These are phyloP conservation scores for Araneus ventricosus DNA, from an alignment of 1,140 invertebrate species.

Conservation along the genomic window DNA sequence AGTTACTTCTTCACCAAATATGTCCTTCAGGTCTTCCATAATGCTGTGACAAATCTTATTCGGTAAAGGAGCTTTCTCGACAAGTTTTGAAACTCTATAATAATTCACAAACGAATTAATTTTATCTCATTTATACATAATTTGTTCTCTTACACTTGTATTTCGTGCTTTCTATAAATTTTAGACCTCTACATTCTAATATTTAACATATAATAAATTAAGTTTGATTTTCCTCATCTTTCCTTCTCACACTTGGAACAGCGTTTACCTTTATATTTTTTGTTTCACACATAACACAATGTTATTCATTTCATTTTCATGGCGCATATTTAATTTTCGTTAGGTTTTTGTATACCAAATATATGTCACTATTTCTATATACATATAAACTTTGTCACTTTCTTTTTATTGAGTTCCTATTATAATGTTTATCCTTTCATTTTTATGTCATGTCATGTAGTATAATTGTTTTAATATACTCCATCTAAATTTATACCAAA, in stretches of 20 bases:
- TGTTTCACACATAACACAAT: too few relatives aligned
- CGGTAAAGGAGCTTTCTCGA: neutral
- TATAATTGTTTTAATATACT: too few relatives aligned
- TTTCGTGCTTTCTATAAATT: neutral
- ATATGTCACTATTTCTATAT: too few relatives aligned
- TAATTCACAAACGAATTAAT: neutral
- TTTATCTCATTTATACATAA: neutral
- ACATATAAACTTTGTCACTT: too few relatives aligned
- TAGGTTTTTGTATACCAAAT: too few relatives aligned
- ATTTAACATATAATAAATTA: neutral
- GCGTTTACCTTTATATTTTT: neutral
- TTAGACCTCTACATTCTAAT: neutral
- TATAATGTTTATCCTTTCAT: too few relatives aligned
- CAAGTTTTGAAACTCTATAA: constrained; percentile 7
- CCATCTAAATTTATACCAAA: too few relatives aligned
- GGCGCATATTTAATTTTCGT: too few relatives aligned
- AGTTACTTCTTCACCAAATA: constrained; percentile 26
- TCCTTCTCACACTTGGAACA: neutral
- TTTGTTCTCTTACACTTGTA: neutral
- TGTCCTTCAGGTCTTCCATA: constrained; percentile 65
- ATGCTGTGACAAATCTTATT: constrained; percentile 51
- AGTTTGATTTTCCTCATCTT: too few relatives aligned
- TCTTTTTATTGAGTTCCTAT: too few relatives aligned
- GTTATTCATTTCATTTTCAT: too few relatives aligned
- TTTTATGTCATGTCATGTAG: too few relatives aligned